Evolutionary conservation across 2,888 invertebrate species (phyloP).

Genomic region (Melieria crassipennis): DNA sequence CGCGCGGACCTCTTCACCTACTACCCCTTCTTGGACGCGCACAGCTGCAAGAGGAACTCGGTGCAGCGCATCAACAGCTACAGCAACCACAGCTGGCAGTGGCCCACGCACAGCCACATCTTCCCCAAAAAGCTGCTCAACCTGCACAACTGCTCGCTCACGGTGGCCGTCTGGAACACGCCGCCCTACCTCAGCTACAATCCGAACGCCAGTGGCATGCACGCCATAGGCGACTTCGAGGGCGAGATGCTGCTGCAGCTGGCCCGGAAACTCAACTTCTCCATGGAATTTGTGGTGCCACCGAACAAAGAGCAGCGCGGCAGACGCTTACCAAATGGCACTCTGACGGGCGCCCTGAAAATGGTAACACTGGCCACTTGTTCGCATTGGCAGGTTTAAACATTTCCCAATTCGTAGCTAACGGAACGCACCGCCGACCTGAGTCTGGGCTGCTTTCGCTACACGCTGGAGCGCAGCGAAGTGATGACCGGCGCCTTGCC

Average conservation of each 20-base stretch:
- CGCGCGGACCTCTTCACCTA: constrained; percentile 41
- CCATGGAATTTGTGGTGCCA: constrained; percentile 39
- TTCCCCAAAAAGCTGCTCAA: constrained; percentile 44
- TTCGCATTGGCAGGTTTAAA: not conserved
- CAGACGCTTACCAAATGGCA: constrained; percentile 43
- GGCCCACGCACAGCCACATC: constrained; percentile 26
- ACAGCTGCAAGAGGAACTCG: constrained; percentile 33
- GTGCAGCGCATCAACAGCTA: constrained; percentile 38
- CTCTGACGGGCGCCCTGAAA: constrained; percentile 45
- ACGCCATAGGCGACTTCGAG: constrained; percentile 46
- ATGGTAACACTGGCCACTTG: constrained; percentile 39
- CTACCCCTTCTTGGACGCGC: constrained; percentile 39
- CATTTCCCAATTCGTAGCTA: constrained; percentile 37
- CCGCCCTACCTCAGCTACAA: constrained; percentile 45
- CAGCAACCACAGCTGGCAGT: constrained; percentile 29
- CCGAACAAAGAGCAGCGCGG: constrained; percentile 45
- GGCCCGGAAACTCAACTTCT: constrained; percentile 46
- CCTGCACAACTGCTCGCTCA: constrained; percentile 41
- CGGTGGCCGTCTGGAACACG: constrained; percentile 43
- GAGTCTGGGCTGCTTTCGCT: constrained; percentile 49
- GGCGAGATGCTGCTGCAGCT: constrained; percentile 45
- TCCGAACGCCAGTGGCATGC: constrained; percentile 26
- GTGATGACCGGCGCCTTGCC: constrained; percentile 45
- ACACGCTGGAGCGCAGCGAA: constrained; percentile 42
- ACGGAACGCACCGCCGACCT: constrained; percentile 42